Evolutionary conservation across 1,140 invertebrate species (phyloP).

Genomic region (Mya arenaria): DNA sequence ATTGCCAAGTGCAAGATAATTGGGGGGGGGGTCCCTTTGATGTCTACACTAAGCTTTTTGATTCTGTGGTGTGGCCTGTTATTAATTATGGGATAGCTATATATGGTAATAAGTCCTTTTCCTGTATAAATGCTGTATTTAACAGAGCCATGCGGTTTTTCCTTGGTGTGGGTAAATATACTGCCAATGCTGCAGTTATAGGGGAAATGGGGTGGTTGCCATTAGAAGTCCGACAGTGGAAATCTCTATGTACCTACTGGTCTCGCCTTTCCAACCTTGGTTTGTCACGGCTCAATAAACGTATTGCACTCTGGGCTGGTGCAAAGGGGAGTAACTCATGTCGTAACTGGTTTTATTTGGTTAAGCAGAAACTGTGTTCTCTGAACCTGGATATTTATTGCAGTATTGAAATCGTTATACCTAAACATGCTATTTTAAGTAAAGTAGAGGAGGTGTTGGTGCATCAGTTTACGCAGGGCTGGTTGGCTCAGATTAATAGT

Average conservation of each 20-base stretch:
- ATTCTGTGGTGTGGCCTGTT: constrained; percentile 26
- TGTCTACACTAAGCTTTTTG: constrained; percentile 26
- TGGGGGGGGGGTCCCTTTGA: constrained; percentile 10
- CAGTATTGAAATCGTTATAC: no score
- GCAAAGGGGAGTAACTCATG: background rate
- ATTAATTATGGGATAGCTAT: constrained; percentile 34
- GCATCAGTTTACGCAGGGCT: no score
- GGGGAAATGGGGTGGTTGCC: constrained; percentile 33
- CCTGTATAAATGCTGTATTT: constrained; percentile 36
- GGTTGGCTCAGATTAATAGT: no score
- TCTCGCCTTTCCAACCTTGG: background rate
- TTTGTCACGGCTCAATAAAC: constrained; percentile 5
- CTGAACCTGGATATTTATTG: no score
- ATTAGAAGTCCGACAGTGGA: background rate
- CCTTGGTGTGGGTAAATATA: constrained; percentile 33
- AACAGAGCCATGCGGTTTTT: constrained; percentile 30
- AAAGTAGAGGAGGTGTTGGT: no score
- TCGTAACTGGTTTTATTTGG: background rate
- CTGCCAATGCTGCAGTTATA: constrained; percentile 6
- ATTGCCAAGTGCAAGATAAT: constrained; percentile 2
- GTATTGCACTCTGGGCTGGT: constrained; percentile 7
- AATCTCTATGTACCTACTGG: background rate
- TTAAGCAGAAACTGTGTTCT: no score
- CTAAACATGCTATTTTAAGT: no score
- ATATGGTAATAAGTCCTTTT: constrained; percentile 14